phyloP scores from a whole-genome alignment of 23 tunicate species.

The Aplidium turbinatum region DNA sequence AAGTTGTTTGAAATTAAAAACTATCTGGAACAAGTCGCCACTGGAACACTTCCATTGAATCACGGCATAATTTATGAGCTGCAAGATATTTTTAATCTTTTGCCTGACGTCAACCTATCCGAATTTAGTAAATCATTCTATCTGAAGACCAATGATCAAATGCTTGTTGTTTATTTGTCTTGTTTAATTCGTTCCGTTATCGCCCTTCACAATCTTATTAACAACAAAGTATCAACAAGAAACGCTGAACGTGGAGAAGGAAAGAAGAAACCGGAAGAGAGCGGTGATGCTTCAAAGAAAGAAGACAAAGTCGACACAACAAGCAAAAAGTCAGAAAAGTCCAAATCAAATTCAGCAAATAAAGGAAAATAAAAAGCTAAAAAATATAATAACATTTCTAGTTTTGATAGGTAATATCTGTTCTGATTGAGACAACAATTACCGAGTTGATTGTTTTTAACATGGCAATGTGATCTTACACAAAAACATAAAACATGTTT shows the following conservation, averaged over 20 bases:
- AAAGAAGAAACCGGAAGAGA: constrained; percentile 57
- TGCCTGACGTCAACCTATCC: constrained; percentile 87
- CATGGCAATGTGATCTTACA: too few relatives aligned
- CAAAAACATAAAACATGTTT: too few relatives aligned
- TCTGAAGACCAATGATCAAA: constrained; percentile 92
- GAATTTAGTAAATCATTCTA: constrained; percentile 90
- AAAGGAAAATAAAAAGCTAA: too few relatives aligned
- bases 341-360: too few relatives aligned
- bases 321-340: constrained; percentile 37
- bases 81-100: constrained; percentile 91
- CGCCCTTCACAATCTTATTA: constrained; percentile 94
- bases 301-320: constrained; percentile 37
- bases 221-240: constrained; percentile 96
- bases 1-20: constrained; percentile 68
- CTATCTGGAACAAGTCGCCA: constrained; percentile 65
- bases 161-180: constrained; percentile 95
- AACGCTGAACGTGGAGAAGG: constrained; percentile 68
- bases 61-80: constrained; percentile 90
- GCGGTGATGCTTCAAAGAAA: constrained; percentile 49
- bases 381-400: too few relatives aligned
- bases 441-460: too few relatives aligned
- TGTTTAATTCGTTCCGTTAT: constrained; percentile 92
- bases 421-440: too few relatives aligned
- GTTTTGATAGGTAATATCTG: too few relatives aligned
- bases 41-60: constrained; percentile 88